These are phyloP conservation scores for Collichthys lucidus DNA, from an alignment of 2,113 vertebrate genomes.

Conservation along the genomic window DNA sequence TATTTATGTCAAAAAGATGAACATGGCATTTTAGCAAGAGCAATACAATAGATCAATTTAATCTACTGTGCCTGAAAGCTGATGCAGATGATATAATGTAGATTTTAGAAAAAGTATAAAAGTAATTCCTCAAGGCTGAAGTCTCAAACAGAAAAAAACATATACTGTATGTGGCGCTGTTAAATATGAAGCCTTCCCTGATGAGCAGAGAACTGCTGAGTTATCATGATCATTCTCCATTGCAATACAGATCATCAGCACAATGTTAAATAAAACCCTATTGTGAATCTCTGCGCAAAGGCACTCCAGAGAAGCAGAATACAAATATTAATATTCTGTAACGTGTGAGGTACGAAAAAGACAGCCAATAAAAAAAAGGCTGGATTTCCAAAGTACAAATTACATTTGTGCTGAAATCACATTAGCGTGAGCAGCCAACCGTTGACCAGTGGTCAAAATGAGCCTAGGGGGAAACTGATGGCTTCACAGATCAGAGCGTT, in stretches of 20 bases:
- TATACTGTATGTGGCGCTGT: background rate
- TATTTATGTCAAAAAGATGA: conserved; percentile 30
- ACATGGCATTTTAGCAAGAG: background rate
- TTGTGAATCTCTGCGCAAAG: conserved; percentile 12
- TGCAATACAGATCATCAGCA: conserved; percentile 46
- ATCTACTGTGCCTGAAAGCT: background rate
- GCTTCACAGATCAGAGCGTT: conserved; percentile 47
- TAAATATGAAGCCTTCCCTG: conserved; percentile 12
- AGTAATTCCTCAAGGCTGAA: conserved; percentile 4
- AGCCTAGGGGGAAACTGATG: conserved; percentile 11
- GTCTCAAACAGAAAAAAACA: background rate
- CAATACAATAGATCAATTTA: background rate
- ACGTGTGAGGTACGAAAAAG: background rate
- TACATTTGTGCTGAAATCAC: conserved; percentile 24
- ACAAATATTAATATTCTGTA: conserved; percentile 14
- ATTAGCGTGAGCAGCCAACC: conserved; percentile 4
- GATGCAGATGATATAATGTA: background rate
- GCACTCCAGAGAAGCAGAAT: background rate
- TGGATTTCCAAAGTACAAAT: conserved; percentile 11
- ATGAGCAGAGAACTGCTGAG: conserved; percentile 30
- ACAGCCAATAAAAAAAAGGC: background rate
- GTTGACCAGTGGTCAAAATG: conserved; percentile 17
- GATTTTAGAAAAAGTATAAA: conserved; percentile 26
- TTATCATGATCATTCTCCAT: conserved; percentile 14
- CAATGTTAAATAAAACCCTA: conserved; percentile 8